Evolutionary conservation across 2,797 vertebrate species (phyloP), one percentile per base, ranked within the genome.

Genomic region (Setipinna tenuifilis): DNA sequence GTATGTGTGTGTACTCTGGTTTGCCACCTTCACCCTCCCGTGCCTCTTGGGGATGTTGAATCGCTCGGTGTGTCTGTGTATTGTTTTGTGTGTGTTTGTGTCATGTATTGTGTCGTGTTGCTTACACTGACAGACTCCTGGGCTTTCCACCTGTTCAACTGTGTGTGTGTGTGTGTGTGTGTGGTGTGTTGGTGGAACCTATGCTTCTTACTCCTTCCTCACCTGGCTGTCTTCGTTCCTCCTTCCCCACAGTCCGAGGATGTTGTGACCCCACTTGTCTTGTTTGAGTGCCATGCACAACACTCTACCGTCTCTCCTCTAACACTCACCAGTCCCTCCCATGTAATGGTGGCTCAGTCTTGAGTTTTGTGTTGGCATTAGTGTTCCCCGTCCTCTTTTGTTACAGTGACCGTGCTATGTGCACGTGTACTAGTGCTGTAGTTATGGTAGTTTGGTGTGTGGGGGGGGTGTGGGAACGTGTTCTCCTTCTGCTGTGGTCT

Each of bases 161-260:
- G 12, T 35, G 11, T 35, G 25, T 75, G 28, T 44, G 7, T 71
- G 25, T 31, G 65, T 83, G 71, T 88, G 81, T 21, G 68, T 83
- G 82, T 88, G 23, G 61, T 61, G 61, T 28, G n/a, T 12, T 81
- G 62, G 3, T 54, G 16, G 81, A 44, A 78, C 35, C 41, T 1
- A 41, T 31, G 3, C 35, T 41, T 44, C 35, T 12, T 71, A 65
- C 61, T 23, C 61, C n/a, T 11, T 11, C 23, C 61, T n/a, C 23
- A 1, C 1, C 61, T 16, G 3, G 11, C 28, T 17, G 31, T 44
- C 19, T 44, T 6, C 2, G 17, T 44, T 78, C 71, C 17, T 78
- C 71, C 17, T 78, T 44, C 31, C 31, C 17, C 21, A 12, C 31
- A 78, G 35, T 44, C 35, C 0, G 71, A 44, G 31, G 71, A 78